Conservation (phyloP, 1,140 invertebrate species). For the Tetragnatha versicolor region DNA sequence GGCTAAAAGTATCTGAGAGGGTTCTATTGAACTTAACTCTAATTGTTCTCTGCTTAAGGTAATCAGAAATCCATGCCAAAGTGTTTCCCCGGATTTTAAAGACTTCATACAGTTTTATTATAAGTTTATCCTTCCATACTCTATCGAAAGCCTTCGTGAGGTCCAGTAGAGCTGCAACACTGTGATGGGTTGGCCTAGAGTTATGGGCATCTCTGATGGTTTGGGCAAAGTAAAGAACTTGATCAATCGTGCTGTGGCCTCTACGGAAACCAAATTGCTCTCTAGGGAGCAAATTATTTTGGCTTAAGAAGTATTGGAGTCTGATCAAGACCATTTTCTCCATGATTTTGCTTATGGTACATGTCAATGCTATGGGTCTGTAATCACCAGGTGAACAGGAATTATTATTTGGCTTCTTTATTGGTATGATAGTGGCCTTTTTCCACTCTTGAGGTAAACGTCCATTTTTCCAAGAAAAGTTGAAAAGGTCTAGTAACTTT, state of each 20-base stretch:
- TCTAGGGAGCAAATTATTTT: too few species aligned
- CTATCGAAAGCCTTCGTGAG: slow-evolving; percentile 26
- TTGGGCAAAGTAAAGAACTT: slow-evolving; percentile 29
- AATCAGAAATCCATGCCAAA: too few species aligned
- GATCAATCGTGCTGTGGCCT: not conserved
- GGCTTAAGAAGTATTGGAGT: too few species aligned
- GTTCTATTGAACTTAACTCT: too few species aligned
- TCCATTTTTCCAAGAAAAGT: slow-evolving; percentile 5
- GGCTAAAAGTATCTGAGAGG: too few species aligned
- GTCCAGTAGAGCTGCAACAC: not conserved
- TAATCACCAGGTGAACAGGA: slow-evolving; percentile 4
- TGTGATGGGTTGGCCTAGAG: not conserved
- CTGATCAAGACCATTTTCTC: too few species aligned
- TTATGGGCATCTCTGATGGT: slow-evolving; percentile 15
- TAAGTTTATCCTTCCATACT: too few species aligned
- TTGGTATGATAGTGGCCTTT: too few species aligned
- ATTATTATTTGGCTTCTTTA: slow-evolving; percentile 9
- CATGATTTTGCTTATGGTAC: not conserved
- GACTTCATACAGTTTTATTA: too few species aligned
- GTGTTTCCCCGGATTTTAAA: too few species aligned
- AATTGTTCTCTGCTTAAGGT: too few species aligned
- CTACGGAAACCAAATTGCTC: too few species aligned
- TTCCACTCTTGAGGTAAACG: not conserved
- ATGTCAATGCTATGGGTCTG: slow-evolving; percentile 11
- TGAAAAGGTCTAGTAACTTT: slow-evolving; percentile 17